Base-by-base conservation (phyloP, 2,797 vertebrate genomes). In the Sciurus carolinensis region DNA sequence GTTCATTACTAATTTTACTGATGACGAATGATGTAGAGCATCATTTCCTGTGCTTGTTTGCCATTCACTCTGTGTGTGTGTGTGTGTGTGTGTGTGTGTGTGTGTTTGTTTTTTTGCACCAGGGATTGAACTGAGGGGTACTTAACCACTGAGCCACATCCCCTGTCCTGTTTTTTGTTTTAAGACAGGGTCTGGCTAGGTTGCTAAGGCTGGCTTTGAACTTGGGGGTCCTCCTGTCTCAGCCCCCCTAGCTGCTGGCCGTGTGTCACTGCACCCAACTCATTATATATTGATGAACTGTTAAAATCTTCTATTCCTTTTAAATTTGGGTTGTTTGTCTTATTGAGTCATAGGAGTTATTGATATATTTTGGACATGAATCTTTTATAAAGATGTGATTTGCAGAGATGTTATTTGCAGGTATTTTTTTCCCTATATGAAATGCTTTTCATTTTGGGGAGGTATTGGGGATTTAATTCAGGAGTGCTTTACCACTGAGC, bases 241-340 rank as follows among this genome's bases (percentile, higher is more conserved):
- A 17, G 52, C 52, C 52, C 15, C 54, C 54, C 20, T 57, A 57
- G 54, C 54, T 8, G 7, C 54, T 22, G 20, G 20, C 20, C 20
- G 22, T 22, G 7, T 20, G 22, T 57, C 54, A 57, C 54, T 57
- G 7, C 54, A 22, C 54, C 54, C 18, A 22, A 18, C 20, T 80
- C 5, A 71, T 36, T 72, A 5, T 80, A 4, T 24, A 71, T 72
- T 47, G 17, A 28, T 87, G 52, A 47, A 82, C 30, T 81, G 33
- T 62, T 47, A 95, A 47, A 87, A 81, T 91, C 17, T 54, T 80
- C 17, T 87, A 72, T 11, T 79, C 15, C 14, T 90, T 86, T 90
- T 81, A 33, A 71, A 76, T 50, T 85, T 50, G 28, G 52, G 44
- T 42, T 88, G 20, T 54, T 36, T 64, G 76, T 90, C 7, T 87